Conservation (phyloP, 2,797 vertebrate species). For the Melanogrammus aeglefinus region DNA sequence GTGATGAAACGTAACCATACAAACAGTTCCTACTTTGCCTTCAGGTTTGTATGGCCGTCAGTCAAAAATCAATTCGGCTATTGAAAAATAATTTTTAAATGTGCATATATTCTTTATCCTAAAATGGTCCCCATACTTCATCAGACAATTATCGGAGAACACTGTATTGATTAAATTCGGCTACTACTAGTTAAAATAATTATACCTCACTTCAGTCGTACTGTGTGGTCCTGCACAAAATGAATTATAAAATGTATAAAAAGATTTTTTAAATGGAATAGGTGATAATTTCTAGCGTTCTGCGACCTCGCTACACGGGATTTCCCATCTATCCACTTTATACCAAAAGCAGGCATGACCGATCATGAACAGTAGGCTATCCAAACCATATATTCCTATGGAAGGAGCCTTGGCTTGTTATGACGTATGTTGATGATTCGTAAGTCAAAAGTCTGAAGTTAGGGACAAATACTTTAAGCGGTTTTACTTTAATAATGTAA, state of each 20-base stretch:
- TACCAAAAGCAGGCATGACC: too few relatives aligned
- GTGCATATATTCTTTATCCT: not conserved
- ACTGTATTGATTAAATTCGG: not conserved
- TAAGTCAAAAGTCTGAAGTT: too few relatives aligned
- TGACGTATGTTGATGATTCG: too few relatives aligned
- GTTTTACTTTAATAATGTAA: conserved; percentile 22
- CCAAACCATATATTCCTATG: too few relatives aligned
- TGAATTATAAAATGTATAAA: not conserved
- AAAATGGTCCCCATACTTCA: not conserved
- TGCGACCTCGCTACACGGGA: too few relatives aligned
- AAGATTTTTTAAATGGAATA: not conserved
- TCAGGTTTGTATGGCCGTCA: not conserved
- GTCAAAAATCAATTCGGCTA: too few relatives aligned
- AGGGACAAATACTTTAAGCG: conserved; percentile 18
- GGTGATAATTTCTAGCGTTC: not conserved
- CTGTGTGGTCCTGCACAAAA: not conserved
- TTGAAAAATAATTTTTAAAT: too few relatives aligned
- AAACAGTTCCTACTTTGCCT: not conserved
- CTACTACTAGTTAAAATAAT: not conserved
- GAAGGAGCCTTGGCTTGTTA: too few relatives aligned
- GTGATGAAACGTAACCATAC: not conserved
- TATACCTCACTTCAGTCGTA: not conserved
- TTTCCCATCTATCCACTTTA: too few relatives aligned
- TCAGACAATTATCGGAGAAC: not conserved
- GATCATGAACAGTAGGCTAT: too few relatives aligned